Conservation (phyloP, 2,888 invertebrate genomes). For the Ophion ellenae region DNA sequence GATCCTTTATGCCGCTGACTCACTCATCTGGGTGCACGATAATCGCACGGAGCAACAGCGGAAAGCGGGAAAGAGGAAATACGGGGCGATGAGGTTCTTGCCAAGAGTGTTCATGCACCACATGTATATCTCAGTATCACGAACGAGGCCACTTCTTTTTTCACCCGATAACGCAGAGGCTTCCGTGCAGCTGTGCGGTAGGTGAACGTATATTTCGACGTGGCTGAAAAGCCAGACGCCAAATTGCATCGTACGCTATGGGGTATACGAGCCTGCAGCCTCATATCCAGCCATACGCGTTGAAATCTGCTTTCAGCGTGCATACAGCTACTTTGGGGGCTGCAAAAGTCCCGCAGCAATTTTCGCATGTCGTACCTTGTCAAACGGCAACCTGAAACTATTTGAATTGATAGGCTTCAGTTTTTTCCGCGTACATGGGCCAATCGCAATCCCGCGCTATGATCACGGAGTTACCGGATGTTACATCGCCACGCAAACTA, state of each 20-base stretch:
- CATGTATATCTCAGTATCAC: conserved; percentile 37
- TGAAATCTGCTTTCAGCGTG: conserved; percentile 16
- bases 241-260: conserved; percentile 58
- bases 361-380: conserved; percentile 54
- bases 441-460: not conserved
- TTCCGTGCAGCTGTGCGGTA: conserved; percentile 38
- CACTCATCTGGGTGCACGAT: conserved; percentile 36
- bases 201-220: conserved; percentile 55
- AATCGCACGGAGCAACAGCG: conserved; percentile 17
- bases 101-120: not conserved
- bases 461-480: not conserved
- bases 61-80: not conserved
- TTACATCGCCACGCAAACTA: not conserved
- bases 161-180: conserved; percentile 34
- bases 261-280: conserved; percentile 30
- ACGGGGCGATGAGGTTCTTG: conserved; percentile 17
- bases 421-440: not conserved
- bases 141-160: conserved; percentile 33
- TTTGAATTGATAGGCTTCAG: conserved; percentile 59
- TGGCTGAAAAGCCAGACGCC: conserved; percentile 56
- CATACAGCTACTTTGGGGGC: not conserved
- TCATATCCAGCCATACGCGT: conserved; percentile 33
- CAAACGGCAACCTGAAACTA: conserved; percentile 51
- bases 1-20: conserved; percentile 3
- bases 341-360: conserved; percentile 57